Conservation (phyloP, 2,888 invertebrate species). For the Venusia cambrica region DNA sequence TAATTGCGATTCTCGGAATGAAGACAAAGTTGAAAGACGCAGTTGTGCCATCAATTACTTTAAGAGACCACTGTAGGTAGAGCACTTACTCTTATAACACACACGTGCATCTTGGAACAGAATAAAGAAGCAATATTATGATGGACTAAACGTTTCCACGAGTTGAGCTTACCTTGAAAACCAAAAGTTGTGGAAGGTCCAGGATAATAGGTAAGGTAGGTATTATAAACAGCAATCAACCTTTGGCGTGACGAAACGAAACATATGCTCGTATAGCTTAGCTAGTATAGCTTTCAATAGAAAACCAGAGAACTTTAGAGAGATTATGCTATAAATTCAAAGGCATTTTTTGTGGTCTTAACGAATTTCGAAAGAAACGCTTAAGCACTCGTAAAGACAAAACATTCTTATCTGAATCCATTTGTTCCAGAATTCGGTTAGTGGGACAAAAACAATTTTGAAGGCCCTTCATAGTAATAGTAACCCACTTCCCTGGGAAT, state of each 20-base stretch:
- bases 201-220: constrained; percentile 25
- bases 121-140: constrained; percentile 7
- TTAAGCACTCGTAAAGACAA: constrained; percentile 31
- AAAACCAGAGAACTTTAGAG: constrained; percentile 20
- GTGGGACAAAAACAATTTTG: constrained; percentile 60
- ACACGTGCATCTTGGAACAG: constrained; percentile 9
- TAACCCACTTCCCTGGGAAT: constrained; percentile 60
- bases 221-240: constrained; percentile 19
- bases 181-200: constrained; percentile 33
- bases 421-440: constrained; percentile 59
- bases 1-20: constrained; percentile 42
- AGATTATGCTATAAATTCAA: constrained; percentile 15
- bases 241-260: constrained; percentile 24
- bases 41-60: constrained; percentile 26
- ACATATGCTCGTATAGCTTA: constrained; percentile 29
- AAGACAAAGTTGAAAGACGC: constrained; percentile 37
- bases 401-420: constrained; percentile 38
- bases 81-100: constrained; percentile 23
- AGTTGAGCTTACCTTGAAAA: constrained; percentile 9
- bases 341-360: constrained; percentile 13
- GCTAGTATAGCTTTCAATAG: too few species aligned
- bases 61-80: constrained; percentile 24
- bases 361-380: constrained; percentile 25
- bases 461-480: constrained; percentile 55
- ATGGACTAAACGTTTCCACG: constrained; percentile 12